Evolutionary conservation across 2,888 invertebrate species (phyloP), one percentile per base, ranked within the genome.

Genomic region (Liopterus haemorrhoidalis): DNA sequence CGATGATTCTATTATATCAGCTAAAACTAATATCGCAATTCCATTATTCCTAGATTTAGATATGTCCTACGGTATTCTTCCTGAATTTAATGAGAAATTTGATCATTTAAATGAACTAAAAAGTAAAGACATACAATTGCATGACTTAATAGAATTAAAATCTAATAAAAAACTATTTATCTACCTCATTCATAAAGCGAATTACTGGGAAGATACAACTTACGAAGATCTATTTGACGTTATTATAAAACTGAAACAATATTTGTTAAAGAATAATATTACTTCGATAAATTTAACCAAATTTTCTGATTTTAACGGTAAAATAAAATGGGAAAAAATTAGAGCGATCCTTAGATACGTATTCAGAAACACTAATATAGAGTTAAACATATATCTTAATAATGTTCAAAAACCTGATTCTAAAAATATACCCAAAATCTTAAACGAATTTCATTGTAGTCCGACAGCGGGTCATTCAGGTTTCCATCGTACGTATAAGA

Each of bases 401-500:
- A 35, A 14, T 30, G 18, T 42, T 15, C 48, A 22, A 6, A 41
- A 32, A 38, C 49, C 38, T 24, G 28, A 28, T 35, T 9, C 18
- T 14, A 20, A 48, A 25, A 38, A 56, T 46, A 56, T 57, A 15
- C n/a, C 40, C 11, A 25, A 48, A 42, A 54, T 58, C n/a, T 30
- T 59, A n/a, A 39, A 39, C 24, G 42, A 44, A 45, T 52, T 57
- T 50, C 51, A 55, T 37, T 58, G 57, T 42, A 33, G 24, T 14
- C 45, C 52, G 12, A 36, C 48, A 8, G 32, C 49, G 5, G 54
- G 54, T 44, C 56, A 57, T 36, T 43, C 50, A 32, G 57, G 57
- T n/a, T 52, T 51, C 28, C 46, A 49, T 30, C 31, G 55, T 37
- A 58, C 57, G 9, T 59, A 54, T 49, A 54, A 52, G 15, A 45